Conservation (phyloP, 1,140 invertebrate genomes). For the Orchestia grillus region DNA sequence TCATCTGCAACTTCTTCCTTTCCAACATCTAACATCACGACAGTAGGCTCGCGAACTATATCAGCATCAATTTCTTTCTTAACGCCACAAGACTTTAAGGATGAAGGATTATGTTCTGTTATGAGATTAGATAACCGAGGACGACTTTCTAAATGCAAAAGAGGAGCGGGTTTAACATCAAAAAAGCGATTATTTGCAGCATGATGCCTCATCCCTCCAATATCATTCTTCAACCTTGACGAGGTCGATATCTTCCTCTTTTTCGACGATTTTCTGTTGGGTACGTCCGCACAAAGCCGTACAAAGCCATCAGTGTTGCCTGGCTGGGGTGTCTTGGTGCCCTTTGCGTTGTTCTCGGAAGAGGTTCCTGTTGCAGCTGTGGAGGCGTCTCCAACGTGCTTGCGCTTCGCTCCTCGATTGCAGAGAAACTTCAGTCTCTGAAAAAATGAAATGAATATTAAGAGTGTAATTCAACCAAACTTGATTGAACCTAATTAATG, state of each 20-base stretch:
- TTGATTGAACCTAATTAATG: too few species aligned
- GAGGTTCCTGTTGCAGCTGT: background rate
- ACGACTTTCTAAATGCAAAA: background rate
- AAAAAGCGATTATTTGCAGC: background rate
- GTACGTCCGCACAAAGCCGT: background rate
- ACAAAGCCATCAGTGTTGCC: background rate
- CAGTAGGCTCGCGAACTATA: background rate
- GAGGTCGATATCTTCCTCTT: background rate
- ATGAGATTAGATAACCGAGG: background rate
- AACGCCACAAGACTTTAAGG: background rate
- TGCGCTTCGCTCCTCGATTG: background rate
- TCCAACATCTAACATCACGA: background rate
- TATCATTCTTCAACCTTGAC: background rate
- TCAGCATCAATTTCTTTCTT: background rate
- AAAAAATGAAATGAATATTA: background rate
- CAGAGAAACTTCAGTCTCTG: background rate
- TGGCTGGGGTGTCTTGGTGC: too few species aligned
- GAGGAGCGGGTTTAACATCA: background rate
- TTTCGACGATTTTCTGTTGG: background rate
- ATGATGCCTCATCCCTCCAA: background rate
- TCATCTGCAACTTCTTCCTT: background rate
- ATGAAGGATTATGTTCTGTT: background rate
- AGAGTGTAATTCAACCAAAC: background rate
- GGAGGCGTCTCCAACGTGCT: background rate
- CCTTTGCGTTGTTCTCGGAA: background rate